Percentiles rank a stretch among this genome's conserved stretches.
phyloP scores from a whole-genome alignment of 2,113 vertebrate species.

The Acanthisitta chloris region DNA sequence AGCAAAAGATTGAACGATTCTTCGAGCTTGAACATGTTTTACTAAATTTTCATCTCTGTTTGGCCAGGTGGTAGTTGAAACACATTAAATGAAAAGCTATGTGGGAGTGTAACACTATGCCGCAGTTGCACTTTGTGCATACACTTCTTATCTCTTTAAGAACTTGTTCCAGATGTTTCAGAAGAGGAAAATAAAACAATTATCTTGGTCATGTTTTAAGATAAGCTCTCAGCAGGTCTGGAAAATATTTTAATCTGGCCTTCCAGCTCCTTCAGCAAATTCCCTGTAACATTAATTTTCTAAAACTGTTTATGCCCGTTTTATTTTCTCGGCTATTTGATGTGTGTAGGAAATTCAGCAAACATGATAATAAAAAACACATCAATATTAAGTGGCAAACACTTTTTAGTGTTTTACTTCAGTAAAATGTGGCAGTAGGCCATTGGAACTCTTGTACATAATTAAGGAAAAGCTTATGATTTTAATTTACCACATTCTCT shows the following conservation, averaged over 20 bases:
- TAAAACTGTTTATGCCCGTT: not conserved
- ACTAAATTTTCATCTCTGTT: conserved; percentile 38
- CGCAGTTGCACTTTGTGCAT: conserved; percentile 20
- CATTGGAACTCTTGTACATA: not conserved
- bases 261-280: conserved; percentile 55
- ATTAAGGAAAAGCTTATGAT: not conserved
- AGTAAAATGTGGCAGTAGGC: not conserved
- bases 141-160: conserved; percentile 53
- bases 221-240: conserved; percentile 56
- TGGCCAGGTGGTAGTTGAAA: conserved; percentile 36
- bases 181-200: conserved; percentile 58
- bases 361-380: not conserved
- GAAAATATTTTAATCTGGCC: conserved; percentile 54
- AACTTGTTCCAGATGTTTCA: conserved; percentile 61
- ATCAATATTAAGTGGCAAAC: not conserved
- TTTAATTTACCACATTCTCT: not conserved
- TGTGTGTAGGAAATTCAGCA: not conserved
- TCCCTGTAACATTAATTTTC: conserved; percentile 32
- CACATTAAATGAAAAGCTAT: conserved; percentile 46
- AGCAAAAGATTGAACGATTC: conserved; percentile 43
- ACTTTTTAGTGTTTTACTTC: not conserved
- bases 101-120: conserved; percentile 29
- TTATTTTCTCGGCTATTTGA: conserved; percentile 25
- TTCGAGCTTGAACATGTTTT: conserved; percentile 37
- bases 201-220: conserved; percentile 57